phyloP scores from a whole-genome alignment of 2,888 invertebrate species.

The Synergus gifuensis region DNA sequence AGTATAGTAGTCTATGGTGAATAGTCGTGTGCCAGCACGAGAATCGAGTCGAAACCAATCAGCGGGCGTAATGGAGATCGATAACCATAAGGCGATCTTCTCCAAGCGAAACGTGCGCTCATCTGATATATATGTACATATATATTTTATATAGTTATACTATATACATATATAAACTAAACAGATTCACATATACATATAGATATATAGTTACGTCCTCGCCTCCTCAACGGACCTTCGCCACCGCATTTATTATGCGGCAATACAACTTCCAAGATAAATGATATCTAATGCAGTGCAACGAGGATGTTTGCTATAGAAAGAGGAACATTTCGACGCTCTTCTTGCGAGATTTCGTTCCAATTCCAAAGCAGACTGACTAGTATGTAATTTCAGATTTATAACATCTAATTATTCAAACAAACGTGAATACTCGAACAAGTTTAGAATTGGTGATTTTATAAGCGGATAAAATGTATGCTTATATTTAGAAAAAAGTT shows the following conservation, averaged over 20 bases:
- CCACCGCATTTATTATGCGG: constrained; percentile 35
- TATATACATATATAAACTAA: background rate
- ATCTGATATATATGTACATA: background rate
- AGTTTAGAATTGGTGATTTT: too few species aligned
- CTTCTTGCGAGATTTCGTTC: constrained; percentile 14
- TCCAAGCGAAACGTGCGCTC: constrained; percentile 45
- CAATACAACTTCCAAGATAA: constrained; percentile 33
- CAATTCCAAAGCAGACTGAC: constrained; percentile 2
- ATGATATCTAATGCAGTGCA: constrained; percentile 36
- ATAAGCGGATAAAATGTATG: too few species aligned
- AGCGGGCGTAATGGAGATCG: constrained; percentile 71
- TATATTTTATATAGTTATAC: background rate
- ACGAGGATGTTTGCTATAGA: background rate
- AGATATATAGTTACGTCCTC: background rate
- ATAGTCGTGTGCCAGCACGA: constrained; percentile 42
- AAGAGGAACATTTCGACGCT: constrained; percentile 15
- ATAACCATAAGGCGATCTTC: constrained; percentile 67
- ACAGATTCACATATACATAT: constrained; percentile 7
- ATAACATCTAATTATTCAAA: background rate
- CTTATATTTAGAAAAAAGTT: background rate
- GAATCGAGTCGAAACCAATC: constrained; percentile 67
- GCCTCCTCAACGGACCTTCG: constrained; percentile 12
- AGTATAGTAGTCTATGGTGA: constrained; percentile 37
- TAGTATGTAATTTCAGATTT: background rate
- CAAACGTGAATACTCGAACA: background rate